These are phyloP conservation scores for Clusia tigrina DNA, from an alignment of 2,888 invertebrate species.

Conservation along the genomic window DNA sequence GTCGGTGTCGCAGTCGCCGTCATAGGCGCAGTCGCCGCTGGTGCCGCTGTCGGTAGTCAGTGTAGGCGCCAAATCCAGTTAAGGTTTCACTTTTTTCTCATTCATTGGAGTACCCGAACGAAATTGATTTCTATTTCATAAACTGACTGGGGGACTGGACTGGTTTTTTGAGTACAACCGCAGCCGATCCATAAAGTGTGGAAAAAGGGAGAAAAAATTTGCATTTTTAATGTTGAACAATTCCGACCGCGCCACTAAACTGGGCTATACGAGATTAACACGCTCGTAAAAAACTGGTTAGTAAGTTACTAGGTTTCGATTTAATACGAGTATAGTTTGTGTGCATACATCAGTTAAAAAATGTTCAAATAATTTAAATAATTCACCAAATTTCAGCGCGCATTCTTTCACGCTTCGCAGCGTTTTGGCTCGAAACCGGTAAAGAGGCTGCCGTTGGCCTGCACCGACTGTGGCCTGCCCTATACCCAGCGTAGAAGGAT, in stretches of 20 bases:
- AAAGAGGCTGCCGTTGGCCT: no score
- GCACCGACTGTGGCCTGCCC: no score
- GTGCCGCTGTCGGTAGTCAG: no score
- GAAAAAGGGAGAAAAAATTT: not conserved
- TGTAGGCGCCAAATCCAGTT: not conserved
- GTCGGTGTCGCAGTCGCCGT: no score
- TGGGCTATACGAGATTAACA: conserved; percentile 36
- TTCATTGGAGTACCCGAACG: not conserved
- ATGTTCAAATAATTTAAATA: no score
- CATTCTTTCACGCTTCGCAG: no score
- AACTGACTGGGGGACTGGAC: not conserved
- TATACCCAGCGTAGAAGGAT: no score
- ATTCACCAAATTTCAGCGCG: no score
- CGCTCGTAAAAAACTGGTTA: conserved; percentile 51
- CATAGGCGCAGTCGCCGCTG: no score
- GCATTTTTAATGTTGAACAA: not conserved
- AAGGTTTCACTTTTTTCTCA: not conserved
- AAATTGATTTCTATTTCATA: not conserved
- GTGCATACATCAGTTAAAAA: no score
- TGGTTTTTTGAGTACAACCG: not conserved
- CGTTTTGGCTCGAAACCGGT: no score
- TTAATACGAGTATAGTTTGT: no score
- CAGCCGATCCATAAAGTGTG: not conserved
- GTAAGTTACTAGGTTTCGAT: conserved; percentile 52
- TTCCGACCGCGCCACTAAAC: not conserved